These are phyloP conservation scores for Poeciliopsis prolifica DNA, from an alignment of 2,113 vertebrate genomes.

Conservation along the genomic window DNA sequence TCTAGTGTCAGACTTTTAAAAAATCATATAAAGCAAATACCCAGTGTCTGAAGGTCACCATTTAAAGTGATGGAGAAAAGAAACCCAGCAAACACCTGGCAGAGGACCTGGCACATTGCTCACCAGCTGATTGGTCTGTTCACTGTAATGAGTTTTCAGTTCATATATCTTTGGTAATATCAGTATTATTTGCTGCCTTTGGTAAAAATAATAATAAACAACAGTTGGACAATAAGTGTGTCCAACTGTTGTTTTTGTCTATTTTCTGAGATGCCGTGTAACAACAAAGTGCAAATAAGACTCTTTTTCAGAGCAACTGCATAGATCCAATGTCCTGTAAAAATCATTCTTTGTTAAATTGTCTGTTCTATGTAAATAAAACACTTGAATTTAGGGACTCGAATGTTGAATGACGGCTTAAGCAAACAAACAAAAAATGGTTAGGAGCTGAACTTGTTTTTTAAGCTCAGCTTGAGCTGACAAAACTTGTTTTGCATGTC, in stretches of 20 bases:
- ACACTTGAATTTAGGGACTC: background rate
- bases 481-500: background rate
- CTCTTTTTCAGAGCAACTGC: background rate
- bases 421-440: background rate
- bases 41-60: background rate
- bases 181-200: background rate
- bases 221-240: too few relatives aligned
- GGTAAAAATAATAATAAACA: background rate
- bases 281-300: background rate
- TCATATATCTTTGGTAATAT: background rate
- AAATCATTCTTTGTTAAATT: background rate
- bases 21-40: background rate
- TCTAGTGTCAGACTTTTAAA: background rate
- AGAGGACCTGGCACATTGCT: background rate
- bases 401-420: too few relatives aligned
- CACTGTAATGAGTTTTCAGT: background rate
- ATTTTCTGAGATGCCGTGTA: background rate
- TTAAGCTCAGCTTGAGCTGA: background rate
- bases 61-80: background rate
- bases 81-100: background rate
- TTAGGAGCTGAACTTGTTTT: background rate
- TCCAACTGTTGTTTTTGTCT: background rate
- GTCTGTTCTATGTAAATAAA: background rate
- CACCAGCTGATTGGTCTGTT: background rate
- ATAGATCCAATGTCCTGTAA: background rate